Evolutionary conservation across 2,113 vertebrate species (phyloP).

Genomic region (Columbina picui): DNA sequence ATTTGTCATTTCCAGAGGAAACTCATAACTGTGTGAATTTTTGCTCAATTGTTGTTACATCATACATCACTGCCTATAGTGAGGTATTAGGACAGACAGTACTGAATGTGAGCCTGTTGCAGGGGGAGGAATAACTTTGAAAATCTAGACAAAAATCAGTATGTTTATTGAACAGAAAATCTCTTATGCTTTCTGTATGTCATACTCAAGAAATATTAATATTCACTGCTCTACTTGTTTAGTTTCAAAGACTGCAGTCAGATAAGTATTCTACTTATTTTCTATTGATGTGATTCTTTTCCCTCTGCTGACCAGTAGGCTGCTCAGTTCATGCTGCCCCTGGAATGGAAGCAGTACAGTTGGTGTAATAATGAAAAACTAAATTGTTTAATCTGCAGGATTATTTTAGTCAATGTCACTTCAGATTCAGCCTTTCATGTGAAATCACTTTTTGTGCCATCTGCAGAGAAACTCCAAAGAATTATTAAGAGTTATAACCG

Average conservation of each 20-base stretch:
- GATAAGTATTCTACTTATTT: background rate
- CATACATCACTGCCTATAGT: background rate
- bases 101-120: background rate
- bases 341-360: background rate
- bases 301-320: background rate
- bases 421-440: background rate
- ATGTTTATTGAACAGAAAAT: background rate
- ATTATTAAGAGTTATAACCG: background rate
- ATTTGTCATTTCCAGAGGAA: slow-evolving; percentile 1
- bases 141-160: background rate
- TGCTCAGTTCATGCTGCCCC: background rate
- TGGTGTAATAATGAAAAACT: background rate
- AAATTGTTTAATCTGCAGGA: background rate
- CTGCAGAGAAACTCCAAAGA: background rate
- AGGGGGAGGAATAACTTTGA: background rate
- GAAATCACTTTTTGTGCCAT: background rate
- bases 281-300: background rate
- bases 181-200: background rate
- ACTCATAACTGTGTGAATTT: background rate
- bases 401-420: background rate
- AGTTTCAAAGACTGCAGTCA: background rate
- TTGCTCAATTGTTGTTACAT: background rate
- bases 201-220: background rate
- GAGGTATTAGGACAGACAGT: background rate
- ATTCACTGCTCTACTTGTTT: background rate